A percentile compares a stretch with the other conserved stretches of the same genome.
Conservation (phyloP, 37 sponge, comb jelly and placozoan species). For the Haliclona indistincta region DNA sequence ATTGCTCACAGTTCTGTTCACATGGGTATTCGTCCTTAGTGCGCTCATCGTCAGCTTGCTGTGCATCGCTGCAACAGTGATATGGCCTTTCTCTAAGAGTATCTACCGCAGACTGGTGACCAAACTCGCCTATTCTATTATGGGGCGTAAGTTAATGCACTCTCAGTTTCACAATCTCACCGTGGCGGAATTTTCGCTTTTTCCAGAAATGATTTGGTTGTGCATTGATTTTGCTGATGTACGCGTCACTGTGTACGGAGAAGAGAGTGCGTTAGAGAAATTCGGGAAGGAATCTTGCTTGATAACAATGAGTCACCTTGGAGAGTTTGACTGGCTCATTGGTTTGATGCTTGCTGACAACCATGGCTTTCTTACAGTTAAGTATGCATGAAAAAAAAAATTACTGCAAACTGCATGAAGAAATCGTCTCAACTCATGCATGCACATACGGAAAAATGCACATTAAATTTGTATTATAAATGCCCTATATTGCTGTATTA, state of each 20-base stretch:
- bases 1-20: constrained; percentile 28
- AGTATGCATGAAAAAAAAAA: too few relatives aligned
- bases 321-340: constrained; percentile 94
- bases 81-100: constrained; percentile 47
- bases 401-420: too few relatives aligned
- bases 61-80: constrained; percentile 7
- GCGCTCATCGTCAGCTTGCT: constrained; percentile 4
- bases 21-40: constrained; percentile 44
- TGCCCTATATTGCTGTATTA: too few relatives aligned
- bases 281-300: constrained; percentile 65
- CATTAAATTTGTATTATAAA: too few relatives aligned
- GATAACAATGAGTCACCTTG: constrained; percentile 83
- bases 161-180: too few relatives aligned
- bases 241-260: constrained; percentile 33
- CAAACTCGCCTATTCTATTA: constrained; percentile 19
- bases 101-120: constrained; percentile 34
- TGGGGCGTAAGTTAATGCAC: constrained; percentile 68
- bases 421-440: too few relatives aligned
- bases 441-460: too few relatives aligned
- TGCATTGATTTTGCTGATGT: constrained; percentile 53
- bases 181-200: too few relatives aligned
- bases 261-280: constrained; percentile 14
- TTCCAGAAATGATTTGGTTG: constrained; percentile 60
- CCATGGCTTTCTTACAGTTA: constrained; percentile 17
- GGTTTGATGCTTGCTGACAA: constrained; percentile 41